These are phyloP conservation scores for Sporophila hypoxantha DNA, from an alignment of 2,113 vertebrate genomes.

Conservation along the genomic window DNA sequence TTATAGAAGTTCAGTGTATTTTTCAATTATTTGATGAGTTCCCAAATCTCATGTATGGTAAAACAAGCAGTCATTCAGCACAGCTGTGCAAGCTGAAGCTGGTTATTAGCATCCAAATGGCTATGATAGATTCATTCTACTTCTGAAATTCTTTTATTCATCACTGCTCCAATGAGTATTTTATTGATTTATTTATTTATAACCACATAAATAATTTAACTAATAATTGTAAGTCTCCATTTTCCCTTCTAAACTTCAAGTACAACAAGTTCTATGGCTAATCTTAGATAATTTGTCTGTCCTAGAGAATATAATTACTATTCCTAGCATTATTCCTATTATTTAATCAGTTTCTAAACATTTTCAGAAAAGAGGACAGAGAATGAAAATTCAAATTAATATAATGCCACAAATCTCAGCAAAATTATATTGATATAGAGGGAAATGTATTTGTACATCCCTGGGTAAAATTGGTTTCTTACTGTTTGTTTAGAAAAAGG, in stretches of 20 bases:
- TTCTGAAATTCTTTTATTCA: constrained; percentile 9
- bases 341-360: background rate
- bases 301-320: background rate
- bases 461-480: background rate
- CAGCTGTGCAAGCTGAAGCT: background rate
- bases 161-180: background rate
- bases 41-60: background rate
- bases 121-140: background rate
- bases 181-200: constrained; percentile 36
- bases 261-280: background rate
- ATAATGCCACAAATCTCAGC: background rate
- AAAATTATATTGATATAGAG: background rate
- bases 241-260: constrained; percentile 13
- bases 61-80: background rate
- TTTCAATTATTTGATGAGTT: background rate
- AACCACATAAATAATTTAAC: constrained; percentile 39
- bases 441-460: background rate
- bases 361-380: background rate
- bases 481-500: background rate
- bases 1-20: background rate
- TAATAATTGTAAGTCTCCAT: constrained; percentile 7
- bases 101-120: constrained; percentile 4
- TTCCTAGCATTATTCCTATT: background rate
- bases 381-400: constrained; percentile 17
- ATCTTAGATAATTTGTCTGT: background rate